Evolutionary conservation across 2,797 vertebrate genomes (phyloP).

Genomic region (Coregonus ussuriensis): DNA sequence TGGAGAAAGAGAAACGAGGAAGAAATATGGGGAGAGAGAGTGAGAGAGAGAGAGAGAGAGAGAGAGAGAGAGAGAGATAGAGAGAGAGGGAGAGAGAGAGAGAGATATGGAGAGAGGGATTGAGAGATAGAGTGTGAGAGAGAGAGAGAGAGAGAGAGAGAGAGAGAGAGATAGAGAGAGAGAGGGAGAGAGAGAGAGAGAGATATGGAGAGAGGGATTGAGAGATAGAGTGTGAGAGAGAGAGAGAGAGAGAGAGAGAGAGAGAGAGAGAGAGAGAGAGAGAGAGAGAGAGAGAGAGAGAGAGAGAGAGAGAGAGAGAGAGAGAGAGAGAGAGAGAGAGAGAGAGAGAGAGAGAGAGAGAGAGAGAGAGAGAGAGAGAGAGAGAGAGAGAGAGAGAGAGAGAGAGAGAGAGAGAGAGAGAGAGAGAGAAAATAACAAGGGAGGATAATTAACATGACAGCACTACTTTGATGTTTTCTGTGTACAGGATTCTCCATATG

Average conservation of each 20-base stretch:
- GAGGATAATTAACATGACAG: slow-evolving; percentile 11
- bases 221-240: background rate
- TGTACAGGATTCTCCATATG: background rate
- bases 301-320: background rate
- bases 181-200: background rate
- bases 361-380: background rate
- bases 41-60: background rate
- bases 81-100: slow-evolving; percentile 20
- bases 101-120: background rate
- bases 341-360: background rate
- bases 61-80: background rate
- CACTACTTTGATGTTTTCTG: slow-evolving; percentile 4
- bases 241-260: background rate
- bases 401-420: background rate
- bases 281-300: background rate
- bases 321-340: background rate
- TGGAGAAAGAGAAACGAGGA: too few relatives aligned
- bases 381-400: too few relatives aligned
- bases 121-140: slow-evolving; percentile 19
- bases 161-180: background rate
- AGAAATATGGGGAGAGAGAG: too few relatives aligned
- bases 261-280: background rate
- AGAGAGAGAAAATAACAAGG: background rate
- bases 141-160: background rate
- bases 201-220: slow-evolving; percentile 15